These are phyloP conservation scores for Madoqua kirkii DNA, from an alignment of 2,113 vertebrate species.

Conservation along the genomic window DNA sequence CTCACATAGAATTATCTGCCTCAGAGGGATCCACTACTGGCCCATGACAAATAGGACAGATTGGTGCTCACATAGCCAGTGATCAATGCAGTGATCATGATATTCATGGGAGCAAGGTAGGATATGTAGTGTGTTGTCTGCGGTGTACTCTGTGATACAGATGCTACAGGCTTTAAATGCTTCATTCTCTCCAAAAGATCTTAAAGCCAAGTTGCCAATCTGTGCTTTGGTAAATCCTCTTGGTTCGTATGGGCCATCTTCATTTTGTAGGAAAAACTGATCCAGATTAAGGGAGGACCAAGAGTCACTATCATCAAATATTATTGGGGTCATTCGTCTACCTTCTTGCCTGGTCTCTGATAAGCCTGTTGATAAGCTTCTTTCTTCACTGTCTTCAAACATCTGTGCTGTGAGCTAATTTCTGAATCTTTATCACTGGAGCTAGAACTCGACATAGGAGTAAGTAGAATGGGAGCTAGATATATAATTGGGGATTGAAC, in stretches of 20 bases:
- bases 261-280: slow-evolving; percentile 90
- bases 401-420: slow-evolving; percentile 44
- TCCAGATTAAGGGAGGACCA: slow-evolving; percentile 87
- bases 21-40: slow-evolving; percentile 85
- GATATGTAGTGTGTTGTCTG: slow-evolving; percentile 91
- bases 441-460: background rate
- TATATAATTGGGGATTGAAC: rapidly evolving
- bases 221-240: slow-evolving; percentile 94
- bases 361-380: background rate
- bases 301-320: slow-evolving; percentile 87
- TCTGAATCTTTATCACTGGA: slow-evolving; percentile 55
- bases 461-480: too few species aligned
- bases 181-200: slow-evolving; percentile 88
- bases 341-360: slow-evolving; percentile 60
- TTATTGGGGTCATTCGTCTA: slow-evolving; percentile 63
- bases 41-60: slow-evolving; percentile 91
- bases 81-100: slow-evolving; percentile 93
- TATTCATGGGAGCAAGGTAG: slow-evolving; percentile 94
- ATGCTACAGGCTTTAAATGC: slow-evolving; percentile 91
- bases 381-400: slow-evolving; percentile 70
- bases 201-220: slow-evolving; percentile 92
- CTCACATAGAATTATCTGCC: slow-evolving; percentile 85
- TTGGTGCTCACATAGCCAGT: slow-evolving; percentile 92
- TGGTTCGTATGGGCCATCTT: slow-evolving; percentile 87
- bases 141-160: slow-evolving; percentile 91